Conservation (phyloP, 1,140 invertebrate genomes). For the Cephus cinctus region DNA sequence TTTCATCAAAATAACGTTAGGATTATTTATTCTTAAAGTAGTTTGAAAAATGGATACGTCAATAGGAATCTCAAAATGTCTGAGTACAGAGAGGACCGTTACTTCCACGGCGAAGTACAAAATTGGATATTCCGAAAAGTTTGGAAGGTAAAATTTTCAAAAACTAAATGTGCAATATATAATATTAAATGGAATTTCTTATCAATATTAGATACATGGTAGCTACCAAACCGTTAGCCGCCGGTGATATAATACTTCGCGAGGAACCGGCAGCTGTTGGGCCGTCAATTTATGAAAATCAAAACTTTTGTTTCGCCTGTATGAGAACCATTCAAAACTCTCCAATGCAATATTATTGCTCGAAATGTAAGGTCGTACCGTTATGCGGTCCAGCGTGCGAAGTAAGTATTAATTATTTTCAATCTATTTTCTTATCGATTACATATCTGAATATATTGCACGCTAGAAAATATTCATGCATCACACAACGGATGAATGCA, state of each 20-base stretch:
- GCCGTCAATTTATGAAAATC: conserved; percentile 52
- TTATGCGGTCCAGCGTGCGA: conserved; percentile 56
- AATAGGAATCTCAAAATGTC: background rate
- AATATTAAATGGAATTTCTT: conserved; percentile 2
- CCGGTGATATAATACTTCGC: conserved; percentile 62
- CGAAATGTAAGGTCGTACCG: conserved; percentile 58
- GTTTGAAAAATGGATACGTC: no score
- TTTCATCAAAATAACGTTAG: no score
- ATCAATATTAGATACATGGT: conserved; percentile 57
- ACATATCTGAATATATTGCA: conserved; percentile 42
- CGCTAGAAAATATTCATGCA: no score
- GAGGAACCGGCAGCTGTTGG: conserved; percentile 63
- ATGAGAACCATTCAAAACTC: conserved; percentile 52
- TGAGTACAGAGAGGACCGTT: background rate
- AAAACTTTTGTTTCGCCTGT: conserved; percentile 64
- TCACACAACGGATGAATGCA: conserved; percentile 58
- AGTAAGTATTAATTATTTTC: conserved; percentile 24
- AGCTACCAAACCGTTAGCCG: conserved; percentile 59
- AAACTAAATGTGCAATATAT: background rate
- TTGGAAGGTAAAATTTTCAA: conserved; percentile 35
- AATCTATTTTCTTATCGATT: conserved; percentile 22
- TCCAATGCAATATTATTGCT: conserved; percentile 46
- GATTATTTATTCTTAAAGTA: no score
- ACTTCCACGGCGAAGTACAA: conserved; percentile 24
- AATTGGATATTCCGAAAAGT: conserved; percentile 27